A percentile compares a stretch with the other conserved stretches of the same genome.
phyloP scores from a whole-genome alignment of 2,888 invertebrate genomes.

The Cheilosia vulpina region DNA sequence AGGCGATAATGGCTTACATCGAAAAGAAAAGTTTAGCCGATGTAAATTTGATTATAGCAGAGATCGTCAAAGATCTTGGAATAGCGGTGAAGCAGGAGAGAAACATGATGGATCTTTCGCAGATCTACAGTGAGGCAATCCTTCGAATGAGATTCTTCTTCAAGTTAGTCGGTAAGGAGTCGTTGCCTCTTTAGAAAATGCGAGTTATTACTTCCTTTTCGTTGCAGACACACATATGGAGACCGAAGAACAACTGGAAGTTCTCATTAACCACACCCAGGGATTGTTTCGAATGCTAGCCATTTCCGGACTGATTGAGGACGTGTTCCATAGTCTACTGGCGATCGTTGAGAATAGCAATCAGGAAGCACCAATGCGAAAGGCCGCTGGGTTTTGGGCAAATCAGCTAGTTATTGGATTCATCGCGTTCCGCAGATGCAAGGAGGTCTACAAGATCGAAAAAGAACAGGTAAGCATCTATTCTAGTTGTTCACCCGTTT shows the following conservation, averaged over 20 bases:
- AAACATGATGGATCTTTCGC: slow-evolving; percentile 78
- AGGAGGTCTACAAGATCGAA: slow-evolving; percentile 80
- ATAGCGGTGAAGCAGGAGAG: slow-evolving; percentile 76
- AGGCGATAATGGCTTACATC: not conserved
- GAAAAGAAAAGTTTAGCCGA: slow-evolving; percentile 3
- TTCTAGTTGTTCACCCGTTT: not conserved
- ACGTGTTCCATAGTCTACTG: slow-evolving; percentile 79
- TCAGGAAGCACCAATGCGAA: slow-evolving; percentile 74
- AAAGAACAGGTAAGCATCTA: slow-evolving; percentile 78
- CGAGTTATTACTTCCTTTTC: too few species aligned
- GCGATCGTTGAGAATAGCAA: slow-evolving; percentile 79
- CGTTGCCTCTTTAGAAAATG: not conserved
- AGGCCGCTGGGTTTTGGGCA: slow-evolving; percentile 82
- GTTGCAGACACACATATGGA: slow-evolving; percentile 53
- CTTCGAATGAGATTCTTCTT: slow-evolving; percentile 81
- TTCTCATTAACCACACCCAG: slow-evolving; percentile 78
- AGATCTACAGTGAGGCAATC: slow-evolving; percentile 78
- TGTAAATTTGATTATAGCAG: not conserved
- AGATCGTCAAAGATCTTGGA: slow-evolving; percentile 72
- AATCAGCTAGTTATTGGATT: slow-evolving; percentile 80
- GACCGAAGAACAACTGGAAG: slow-evolving; percentile 74
- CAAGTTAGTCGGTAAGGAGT: slow-evolving; percentile 71
- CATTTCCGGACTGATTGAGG: slow-evolving; percentile 80
- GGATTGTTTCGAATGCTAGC: slow-evolving; percentile 80
- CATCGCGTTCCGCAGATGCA: slow-evolving; percentile 80